A percentile compares a stretch with the other conserved stretches of the same genome.
Evolutionary conservation across 2,113 vertebrate genomes (phyloP).

Genomic region (Ancistrus triradiatus): DNA sequence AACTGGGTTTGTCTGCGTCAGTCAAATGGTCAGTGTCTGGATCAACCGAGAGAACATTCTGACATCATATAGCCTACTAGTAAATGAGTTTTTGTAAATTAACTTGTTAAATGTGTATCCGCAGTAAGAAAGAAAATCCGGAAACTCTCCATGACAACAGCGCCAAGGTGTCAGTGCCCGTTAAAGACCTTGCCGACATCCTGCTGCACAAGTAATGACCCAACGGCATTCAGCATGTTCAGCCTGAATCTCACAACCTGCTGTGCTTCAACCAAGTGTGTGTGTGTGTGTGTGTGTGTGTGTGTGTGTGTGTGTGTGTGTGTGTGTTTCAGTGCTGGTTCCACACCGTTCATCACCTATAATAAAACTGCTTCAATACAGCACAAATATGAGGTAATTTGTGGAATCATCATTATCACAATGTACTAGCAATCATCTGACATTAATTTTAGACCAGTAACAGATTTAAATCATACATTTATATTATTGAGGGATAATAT

Average conservation of each 20-base stretch:
- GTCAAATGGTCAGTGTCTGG: constrained; percentile 26
- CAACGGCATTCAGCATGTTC: background rate
- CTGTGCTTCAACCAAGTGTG: no score
- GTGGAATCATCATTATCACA: no score
- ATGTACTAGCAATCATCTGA: no score
- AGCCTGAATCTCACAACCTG: no score
- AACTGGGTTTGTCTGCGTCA: constrained; percentile 26
- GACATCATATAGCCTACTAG: no score
- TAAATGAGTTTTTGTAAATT: background rate
- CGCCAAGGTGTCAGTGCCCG: constrained; percentile 7
- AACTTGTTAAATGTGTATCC: background rate
- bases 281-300: no score
- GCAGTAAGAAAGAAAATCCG: constrained; percentile 23
- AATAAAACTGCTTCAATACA: constrained; percentile 17
- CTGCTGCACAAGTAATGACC: constrained; percentile 39
- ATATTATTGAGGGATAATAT: background rate
- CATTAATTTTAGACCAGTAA: no score
- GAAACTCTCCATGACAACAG: constrained; percentile 40
- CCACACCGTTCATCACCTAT: constrained; percentile 33
- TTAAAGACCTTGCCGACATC: constrained; percentile 29
- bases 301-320: no score
- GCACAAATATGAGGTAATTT: constrained; percentile 40
- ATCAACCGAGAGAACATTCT: no score
- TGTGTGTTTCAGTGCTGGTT: constrained; percentile 38
- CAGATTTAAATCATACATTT: no score